Percentiles rank a stretch among this genome's conserved stretches.
Conservation (phyloP, 2,113 vertebrate genomes). For the Alouatta palliata region DNA sequence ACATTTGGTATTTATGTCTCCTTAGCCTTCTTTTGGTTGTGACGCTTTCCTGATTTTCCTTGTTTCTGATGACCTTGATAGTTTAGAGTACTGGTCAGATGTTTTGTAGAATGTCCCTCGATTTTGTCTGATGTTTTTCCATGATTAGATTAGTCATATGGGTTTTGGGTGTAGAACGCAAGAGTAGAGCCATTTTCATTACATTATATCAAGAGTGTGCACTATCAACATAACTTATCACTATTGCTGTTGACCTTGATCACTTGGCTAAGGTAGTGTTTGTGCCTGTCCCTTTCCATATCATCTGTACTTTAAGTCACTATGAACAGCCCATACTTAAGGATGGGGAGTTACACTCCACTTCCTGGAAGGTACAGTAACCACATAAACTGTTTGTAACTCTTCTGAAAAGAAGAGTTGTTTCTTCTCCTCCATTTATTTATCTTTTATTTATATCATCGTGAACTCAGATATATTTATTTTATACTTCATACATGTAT, state of each 20-base stretch:
- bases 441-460: background rate
- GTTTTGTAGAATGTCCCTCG: background rate
- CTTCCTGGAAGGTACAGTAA: background rate
- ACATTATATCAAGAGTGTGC: background rate
- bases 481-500: background rate
- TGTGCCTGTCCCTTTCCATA: background rate
- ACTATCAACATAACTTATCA: background rate
- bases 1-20: background rate
- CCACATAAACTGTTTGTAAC: background rate
- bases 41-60: background rate
- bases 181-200: background rate
- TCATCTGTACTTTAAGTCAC: background rate
- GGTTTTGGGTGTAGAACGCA: background rate
- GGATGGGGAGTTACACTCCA: background rate
- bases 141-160: background rate
- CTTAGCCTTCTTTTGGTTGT: background rate
- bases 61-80: background rate
- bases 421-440: background rate
- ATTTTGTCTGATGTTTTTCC: background rate
- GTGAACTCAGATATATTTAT: background rate
- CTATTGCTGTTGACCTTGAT: background rate
- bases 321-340: fast-evolving
- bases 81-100: background rate
- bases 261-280: background rate
- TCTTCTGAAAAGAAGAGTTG: background rate